Evolutionary conservation across 2,113 vertebrate species (phyloP), one percentile per base, ranked within the genome.

Genomic region (Boleophthalmus pectinirostris): DNA sequence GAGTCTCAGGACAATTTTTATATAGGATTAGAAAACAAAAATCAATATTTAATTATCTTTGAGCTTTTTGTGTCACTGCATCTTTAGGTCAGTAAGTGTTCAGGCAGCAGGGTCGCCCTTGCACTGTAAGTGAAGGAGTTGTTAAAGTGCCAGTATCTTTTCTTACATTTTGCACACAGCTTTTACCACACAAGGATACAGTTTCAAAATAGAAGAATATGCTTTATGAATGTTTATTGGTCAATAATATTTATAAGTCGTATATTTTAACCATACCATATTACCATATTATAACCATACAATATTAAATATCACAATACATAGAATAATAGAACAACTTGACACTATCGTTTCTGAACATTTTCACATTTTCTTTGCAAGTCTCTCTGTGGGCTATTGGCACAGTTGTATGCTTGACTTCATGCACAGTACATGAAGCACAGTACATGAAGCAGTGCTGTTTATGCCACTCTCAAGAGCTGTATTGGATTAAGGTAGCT

Each of bases 11-110:
- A 97, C 97, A 98, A 98, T 99, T 98, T 98, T 98, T 97, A 98
- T 98, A 96, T 97, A 95, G 97, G 96, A 98, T 96, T 96, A 96
- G 96, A 97, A 97, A 98, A 97, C 96, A 97, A 96, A 98, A 98
- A 99, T 99, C 97, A 98, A 98, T 98, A 99, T 97, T 98, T 98
- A 98, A 99, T 99, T 98, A 98, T 98, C 97, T 97, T 96, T 97
- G 96, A 97, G 96, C 96, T 96, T 96, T 97, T 97, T 96, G 96
- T 98, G 97, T 96, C 96, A 94, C 95, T 96, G 96, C 96, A 97
- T 98, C 96, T 96, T 98, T 97, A 95, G 96, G 94, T 92, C 93
- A 94, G 95, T 95, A 94, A 96, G 95, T 89, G 95, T 92, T 91
- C 84, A 79, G 85, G 81, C 90, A 18, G 87, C 72, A 72, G 85